Evolutionary conservation across 2,888 invertebrate genomes (phyloP).

Genomic region (Diaprepes abbreviatus): DNA sequence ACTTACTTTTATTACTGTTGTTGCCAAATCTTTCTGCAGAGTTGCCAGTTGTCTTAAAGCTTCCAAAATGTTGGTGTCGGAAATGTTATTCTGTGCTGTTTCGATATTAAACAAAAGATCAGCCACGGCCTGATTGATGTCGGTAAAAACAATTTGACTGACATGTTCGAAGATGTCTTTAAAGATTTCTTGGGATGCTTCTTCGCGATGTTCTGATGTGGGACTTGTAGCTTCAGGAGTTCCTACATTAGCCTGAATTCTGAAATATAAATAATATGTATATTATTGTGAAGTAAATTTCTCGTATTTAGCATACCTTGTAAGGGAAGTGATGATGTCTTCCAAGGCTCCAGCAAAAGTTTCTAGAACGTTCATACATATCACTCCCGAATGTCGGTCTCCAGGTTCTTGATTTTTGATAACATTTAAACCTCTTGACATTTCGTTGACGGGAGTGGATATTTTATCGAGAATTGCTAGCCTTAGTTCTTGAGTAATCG

Average conservation of each 20-base stretch:
- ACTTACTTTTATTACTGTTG: conserved; percentile 59
- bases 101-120: conserved; percentile 64
- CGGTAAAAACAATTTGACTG: conserved; percentile 63
- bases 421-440: conserved; percentile 73
- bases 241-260: conserved; percentile 38
- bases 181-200: conserved; percentile 60
- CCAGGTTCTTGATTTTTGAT: conserved; percentile 61
- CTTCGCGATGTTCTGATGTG: conserved; percentile 40
- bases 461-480: conserved; percentile 76
- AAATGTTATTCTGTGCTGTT: conserved; percentile 59
- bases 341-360: conserved; percentile 60
- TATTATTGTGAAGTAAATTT: no score
- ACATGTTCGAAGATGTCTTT: conserved; percentile 66
- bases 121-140: conserved; percentile 62
- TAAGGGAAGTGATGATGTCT: conserved; percentile 61
- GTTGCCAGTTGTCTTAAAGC: conserved; percentile 61
- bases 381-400: conserved; percentile 56
- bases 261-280: conserved; percentile 13
- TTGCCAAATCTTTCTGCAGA: conserved; percentile 64
- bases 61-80: conserved; percentile 61
- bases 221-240: conserved; percentile 33
- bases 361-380: conserved; percentile 58
- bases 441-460: conserved; percentile 74
- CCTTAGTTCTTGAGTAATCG: conserved; percentile 63
- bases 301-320: conserved; percentile 56